Conservation (phyloP, 2,797 vertebrate genomes). For the Ammospiza maritima region DNA sequence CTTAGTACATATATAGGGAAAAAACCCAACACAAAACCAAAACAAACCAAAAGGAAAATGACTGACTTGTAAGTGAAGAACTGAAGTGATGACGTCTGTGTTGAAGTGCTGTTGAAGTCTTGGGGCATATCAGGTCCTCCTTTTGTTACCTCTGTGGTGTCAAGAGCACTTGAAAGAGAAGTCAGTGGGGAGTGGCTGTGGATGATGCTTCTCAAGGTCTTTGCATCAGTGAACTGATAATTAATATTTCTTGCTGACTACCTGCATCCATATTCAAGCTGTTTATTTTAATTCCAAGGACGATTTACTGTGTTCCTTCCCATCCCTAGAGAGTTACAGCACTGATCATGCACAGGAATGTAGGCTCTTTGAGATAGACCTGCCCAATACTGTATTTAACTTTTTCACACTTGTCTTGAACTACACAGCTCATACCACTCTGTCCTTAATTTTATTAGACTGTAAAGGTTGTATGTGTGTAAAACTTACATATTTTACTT, state of each 20-base stretch:
- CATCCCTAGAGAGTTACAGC: background rate
- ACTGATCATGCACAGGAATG: background rate
- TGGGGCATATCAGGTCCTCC: background rate
- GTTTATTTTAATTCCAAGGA: slow-evolving; percentile 4
- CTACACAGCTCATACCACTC: background rate
- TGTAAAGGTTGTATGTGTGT: background rate
- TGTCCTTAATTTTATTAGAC: background rate
- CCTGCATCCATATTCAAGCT: background rate
- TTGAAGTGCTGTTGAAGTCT: background rate
- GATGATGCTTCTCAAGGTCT: background rate
- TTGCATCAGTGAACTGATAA: background rate
- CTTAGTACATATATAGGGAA: background rate
- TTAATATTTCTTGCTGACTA: background rate
- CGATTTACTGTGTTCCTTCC: background rate
- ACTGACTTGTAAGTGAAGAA: background rate
- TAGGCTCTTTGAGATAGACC: background rate
- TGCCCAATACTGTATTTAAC: background rate
- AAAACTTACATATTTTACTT: background rate
- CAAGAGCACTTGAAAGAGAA: background rate
- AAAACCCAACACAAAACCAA: background rate
- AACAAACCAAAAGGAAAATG: background rate
- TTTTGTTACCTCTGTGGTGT: background rate
- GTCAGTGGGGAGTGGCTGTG: background rate
- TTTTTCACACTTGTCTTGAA: background rate
- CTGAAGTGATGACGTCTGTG: background rate